Evolutionary conservation across 2,888 invertebrate genomes (phyloP).

Genomic region (Nebria brevicollis): DNA sequence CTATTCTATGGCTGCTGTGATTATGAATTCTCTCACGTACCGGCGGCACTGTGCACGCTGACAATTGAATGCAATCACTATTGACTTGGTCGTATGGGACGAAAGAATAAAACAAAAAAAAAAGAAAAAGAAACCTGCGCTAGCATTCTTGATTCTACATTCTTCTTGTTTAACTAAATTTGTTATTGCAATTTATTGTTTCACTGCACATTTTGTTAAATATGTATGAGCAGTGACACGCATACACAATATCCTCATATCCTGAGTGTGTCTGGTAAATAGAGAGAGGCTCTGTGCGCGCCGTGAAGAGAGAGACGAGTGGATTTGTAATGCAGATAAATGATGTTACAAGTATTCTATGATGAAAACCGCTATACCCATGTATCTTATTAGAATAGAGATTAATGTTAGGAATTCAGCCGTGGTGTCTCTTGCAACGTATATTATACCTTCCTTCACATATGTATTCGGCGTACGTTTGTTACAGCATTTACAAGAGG

Average conservation of each 20-base stretch:
- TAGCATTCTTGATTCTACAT: background rate
- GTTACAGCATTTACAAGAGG: background rate
- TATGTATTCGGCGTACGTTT: background rate
- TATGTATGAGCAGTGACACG: background rate
- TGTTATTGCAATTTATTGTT: background rate
- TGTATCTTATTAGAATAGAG: slow-evolving; percentile 46
- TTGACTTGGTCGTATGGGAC: background rate
- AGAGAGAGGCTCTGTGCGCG: no score
- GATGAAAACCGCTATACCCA: slow-evolving; percentile 43
- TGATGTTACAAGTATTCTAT: slow-evolving; percentile 41
- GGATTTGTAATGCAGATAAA: slow-evolving; percentile 39
- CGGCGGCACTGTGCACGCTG: background rate
- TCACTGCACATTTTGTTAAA: background rate
- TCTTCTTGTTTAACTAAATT: background rate
- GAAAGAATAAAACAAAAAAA: background rate
- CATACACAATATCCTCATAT: background rate
- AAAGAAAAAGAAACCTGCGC: background rate
- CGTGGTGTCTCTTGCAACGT: background rate
- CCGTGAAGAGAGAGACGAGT: background rate
- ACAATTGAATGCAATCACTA: slow-evolving; percentile 1
- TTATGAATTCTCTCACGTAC: slow-evolving; percentile 41
- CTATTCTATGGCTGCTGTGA: slow-evolving; percentile 10
- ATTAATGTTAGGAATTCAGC: slow-evolving; percentile 42
- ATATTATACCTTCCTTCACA: background rate
- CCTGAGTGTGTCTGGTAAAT: background rate